Evolutionary conservation across 2,797 vertebrate species (phyloP).

Genomic region (Poeciliopsis infans): DNA sequence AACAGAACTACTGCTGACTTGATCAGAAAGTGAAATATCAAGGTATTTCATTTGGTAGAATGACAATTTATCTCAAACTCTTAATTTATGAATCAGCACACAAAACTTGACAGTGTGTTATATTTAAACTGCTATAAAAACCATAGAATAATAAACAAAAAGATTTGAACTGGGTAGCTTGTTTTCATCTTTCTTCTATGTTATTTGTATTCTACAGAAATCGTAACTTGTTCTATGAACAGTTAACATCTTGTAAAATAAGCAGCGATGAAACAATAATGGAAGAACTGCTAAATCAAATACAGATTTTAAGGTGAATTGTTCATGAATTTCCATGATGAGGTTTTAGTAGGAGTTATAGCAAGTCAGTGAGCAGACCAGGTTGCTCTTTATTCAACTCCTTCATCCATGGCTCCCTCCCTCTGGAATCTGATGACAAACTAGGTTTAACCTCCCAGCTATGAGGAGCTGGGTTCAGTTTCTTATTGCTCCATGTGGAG

Average conservation of each 20-base stretch:
- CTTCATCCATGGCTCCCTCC: slow-evolving; percentile 66
- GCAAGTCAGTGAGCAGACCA: slow-evolving; percentile 40
- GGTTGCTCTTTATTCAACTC: slow-evolving; percentile 59
- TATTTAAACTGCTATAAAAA: neutral
- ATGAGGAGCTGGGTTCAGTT: slow-evolving; percentile 64
- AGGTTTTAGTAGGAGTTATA: slow-evolving; percentile 62
- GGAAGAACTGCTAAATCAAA: slow-evolving; percentile 10
- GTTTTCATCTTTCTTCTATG: neutral
- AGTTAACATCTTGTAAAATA: neutral
- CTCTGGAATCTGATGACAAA: slow-evolving; percentile 78
- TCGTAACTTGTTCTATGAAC: neutral
- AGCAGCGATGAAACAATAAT: neutral
- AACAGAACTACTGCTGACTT: neutral
- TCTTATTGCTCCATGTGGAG: slow-evolving; percentile 63
- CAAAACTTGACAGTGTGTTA: neutral
- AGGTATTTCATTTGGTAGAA: neutral
- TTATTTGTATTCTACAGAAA: neutral
- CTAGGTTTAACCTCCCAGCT: slow-evolving; percentile 73
- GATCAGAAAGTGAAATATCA: neutral
- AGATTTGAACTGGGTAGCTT: neutral
- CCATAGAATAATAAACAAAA: neutral
- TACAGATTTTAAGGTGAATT: slow-evolving; percentile 40
- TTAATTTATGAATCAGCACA: neutral
- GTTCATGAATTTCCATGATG: slow-evolving; percentile 58
- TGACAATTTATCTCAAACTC: neutral